phyloP scores from a whole-genome alignment of 2,888 invertebrate species.

The Aplocera efformata region DNA sequence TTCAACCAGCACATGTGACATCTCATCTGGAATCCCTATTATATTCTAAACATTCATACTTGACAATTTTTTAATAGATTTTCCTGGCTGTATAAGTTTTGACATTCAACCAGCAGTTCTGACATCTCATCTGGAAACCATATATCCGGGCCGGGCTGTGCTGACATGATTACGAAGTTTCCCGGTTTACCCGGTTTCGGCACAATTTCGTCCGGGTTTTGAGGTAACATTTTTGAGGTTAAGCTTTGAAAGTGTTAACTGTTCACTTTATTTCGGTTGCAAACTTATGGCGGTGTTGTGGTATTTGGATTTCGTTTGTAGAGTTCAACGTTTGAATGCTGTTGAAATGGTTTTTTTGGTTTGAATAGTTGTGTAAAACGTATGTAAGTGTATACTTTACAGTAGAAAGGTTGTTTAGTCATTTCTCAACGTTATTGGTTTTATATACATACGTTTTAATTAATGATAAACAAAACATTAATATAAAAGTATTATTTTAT shows the following conservation, averaged over 20 bases:
- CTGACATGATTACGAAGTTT: constrained; percentile 58
- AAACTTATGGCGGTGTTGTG: constrained; percentile 13
- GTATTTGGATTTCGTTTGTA: constrained; percentile 8
- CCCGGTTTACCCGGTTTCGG: constrained; percentile 20
- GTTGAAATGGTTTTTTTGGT: background rate
- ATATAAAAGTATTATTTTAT: too few species aligned
- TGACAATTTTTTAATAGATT: too few species aligned
- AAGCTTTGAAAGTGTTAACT: constrained; percentile 22
- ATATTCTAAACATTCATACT: too few species aligned
- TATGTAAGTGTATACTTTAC: too few species aligned
- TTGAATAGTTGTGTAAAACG: background rate
- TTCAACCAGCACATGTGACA: too few species aligned
- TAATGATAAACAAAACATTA: too few species aligned
- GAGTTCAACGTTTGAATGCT: background rate
- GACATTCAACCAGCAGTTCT: background rate
- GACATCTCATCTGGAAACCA: constrained; percentile 2
- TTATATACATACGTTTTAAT: too few species aligned
- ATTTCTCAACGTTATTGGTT: too few species aligned
- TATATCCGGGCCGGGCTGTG: constrained; percentile 42
- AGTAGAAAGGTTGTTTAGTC: background rate
- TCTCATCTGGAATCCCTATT: too few species aligned
- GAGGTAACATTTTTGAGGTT: constrained; percentile 25
- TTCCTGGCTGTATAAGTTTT: too few species aligned
- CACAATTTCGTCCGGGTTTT: constrained; percentile 13
- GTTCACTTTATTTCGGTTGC: constrained; percentile 29